These are phyloP conservation scores for Hyaena hyaena DNA, from an alignment of 2,113 vertebrate species.

Conservation along the genomic window DNA sequence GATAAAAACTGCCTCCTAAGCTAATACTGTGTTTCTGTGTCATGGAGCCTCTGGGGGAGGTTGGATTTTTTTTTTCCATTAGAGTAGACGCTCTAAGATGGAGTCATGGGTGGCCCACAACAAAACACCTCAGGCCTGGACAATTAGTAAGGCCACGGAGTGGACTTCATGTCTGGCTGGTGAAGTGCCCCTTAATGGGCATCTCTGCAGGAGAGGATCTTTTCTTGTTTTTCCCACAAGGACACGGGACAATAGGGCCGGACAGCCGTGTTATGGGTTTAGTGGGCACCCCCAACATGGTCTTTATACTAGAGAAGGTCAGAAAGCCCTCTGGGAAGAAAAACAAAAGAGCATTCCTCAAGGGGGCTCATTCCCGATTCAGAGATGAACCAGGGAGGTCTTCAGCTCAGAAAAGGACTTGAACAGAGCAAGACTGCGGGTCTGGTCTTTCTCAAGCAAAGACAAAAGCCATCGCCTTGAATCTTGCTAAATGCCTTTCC, in stretches of 20 bases:
- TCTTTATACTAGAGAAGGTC: constrained; percentile 31
- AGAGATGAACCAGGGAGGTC: background rate
- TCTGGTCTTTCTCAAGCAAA: background rate
- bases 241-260: background rate
- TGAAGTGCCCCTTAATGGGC: background rate
- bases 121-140: background rate
- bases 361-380: constrained; percentile 18
- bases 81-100: background rate
- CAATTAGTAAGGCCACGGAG: background rate
- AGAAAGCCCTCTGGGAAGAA: constrained; percentile 35
- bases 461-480: background rate
- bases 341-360: background rate
- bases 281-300: constrained; percentile 18
- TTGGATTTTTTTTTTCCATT: background rate
- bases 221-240: background rate
- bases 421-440: background rate
- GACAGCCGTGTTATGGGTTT: constrained; percentile 22
- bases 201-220: constrained; percentile 3
- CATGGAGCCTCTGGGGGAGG: background rate
- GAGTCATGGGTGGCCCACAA: background rate
- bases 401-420: background rate
- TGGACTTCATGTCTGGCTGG: background rate
- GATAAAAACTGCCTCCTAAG: background rate
- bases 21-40: accelerated
- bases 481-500: background rate